Evolutionary conservation across 1,140 invertebrate genomes (phyloP).

Genomic region (Sinonovacula constricta): DNA sequence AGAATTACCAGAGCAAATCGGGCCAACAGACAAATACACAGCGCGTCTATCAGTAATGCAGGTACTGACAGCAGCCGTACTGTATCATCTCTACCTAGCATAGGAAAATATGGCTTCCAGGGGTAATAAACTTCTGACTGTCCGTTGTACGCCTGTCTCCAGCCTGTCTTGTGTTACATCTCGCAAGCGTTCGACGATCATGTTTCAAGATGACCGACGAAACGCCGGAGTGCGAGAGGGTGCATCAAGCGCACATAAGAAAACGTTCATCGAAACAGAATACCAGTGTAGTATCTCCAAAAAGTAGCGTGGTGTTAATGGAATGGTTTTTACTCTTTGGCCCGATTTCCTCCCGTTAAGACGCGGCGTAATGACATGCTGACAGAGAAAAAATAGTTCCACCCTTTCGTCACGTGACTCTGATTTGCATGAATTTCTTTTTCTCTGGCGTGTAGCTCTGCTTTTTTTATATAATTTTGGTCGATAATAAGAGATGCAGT

Average conservation of each 20-base stretch:
- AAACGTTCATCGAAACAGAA: too few species aligned
- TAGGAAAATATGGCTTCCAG: too few species aligned
- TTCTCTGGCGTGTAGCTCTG: constrained; percentile 8
- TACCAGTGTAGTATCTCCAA: too few species aligned
- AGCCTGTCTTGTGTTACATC: too few species aligned
- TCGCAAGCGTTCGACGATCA: too few species aligned
- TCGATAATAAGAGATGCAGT: constrained; percentile 22
- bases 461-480: too few species aligned
- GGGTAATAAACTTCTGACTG: constrained; percentile 10
- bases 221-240: too few species aligned
- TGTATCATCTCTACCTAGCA: too few species aligned
- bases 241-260: too few species aligned
- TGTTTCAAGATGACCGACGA: background rate
- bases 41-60: constrained; percentile 20
- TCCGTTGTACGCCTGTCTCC: too few species aligned
- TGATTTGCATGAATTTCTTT: constrained; percentile 18
- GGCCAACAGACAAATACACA: constrained; percentile 51
- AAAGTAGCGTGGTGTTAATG: constrained; percentile 2
- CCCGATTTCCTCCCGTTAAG: constrained; percentile 36
- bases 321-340: constrained; percentile 54
- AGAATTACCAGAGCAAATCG: constrained; percentile 47
- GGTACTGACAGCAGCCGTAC: constrained; percentile 19
- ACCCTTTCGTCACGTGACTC: constrained; percentile 46
- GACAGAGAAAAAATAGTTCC: constrained; percentile 45
- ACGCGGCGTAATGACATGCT: constrained; percentile 26